A percentile compares a stretch with the other conserved stretches of the same genome.
These are phyloP conservation scores for Mayetiola destructor DNA, from an alignment of 2,888 invertebrate species.

Conservation along the genomic window DNA sequence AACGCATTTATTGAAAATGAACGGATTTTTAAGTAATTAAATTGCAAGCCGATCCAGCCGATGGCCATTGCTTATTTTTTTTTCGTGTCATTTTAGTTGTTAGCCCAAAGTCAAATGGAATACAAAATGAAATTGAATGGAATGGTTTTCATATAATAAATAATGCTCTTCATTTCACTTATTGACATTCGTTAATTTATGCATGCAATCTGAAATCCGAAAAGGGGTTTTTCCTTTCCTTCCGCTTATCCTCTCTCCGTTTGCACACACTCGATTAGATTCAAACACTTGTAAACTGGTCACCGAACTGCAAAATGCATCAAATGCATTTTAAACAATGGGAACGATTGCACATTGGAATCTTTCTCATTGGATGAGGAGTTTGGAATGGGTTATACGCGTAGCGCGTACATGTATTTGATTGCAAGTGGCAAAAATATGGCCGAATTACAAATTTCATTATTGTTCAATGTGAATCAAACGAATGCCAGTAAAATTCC, in stretches of 20 bases:
- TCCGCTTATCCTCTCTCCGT: too few species aligned
- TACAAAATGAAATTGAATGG: too few species aligned
- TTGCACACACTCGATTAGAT: background rate
- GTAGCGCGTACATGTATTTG: too few species aligned
- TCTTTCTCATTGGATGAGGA: background rate
- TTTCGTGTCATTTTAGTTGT: too few species aligned
- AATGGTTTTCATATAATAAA: too few species aligned
- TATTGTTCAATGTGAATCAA: slow-evolving; percentile 3
- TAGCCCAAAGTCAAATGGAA: too few species aligned
- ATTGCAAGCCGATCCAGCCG: background rate
- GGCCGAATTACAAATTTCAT: slow-evolving; percentile 6
- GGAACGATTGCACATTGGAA: background rate
- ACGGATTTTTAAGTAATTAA: slow-evolving; percentile 8
- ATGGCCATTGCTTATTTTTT: too few species aligned
- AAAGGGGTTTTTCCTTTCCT: too few species aligned
- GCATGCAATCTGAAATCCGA: too few species aligned
- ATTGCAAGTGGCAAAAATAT: slow-evolving; percentile 2
- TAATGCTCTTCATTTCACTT: slow-evolving; percentile 3
- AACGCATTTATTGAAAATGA: too few species aligned
- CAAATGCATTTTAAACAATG: background rate
- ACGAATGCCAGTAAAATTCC: background rate
- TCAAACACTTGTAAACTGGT: background rate
- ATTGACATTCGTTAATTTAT: slow-evolving; percentile 9
- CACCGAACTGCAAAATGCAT: slow-evolving; percentile 8
- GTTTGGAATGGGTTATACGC: background rate